phyloP scores from a whole-genome alignment of 2,888 invertebrate genomes.

The Linnaemya vulpina region DNA sequence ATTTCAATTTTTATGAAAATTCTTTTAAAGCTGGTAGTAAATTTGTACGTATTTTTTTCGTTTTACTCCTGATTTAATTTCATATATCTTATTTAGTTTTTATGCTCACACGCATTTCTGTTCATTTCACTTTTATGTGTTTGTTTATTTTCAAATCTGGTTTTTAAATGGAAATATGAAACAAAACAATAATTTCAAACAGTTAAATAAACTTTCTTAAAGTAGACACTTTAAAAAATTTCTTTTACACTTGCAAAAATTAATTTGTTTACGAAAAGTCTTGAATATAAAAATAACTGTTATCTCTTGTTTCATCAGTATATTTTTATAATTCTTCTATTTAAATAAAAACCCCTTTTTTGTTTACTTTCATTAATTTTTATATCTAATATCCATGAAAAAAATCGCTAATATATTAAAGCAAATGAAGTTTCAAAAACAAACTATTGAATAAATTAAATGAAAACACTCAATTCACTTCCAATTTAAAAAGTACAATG shows the following conservation, averaged over 20 bases:
- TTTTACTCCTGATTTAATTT: not conserved
- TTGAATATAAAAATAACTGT: not conserved
- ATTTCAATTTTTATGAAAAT: not conserved
- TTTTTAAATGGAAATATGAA: not conserved
- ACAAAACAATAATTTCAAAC: not conserved
- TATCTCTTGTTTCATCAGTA: constrained; percentile 21
- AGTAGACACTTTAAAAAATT: not conserved
- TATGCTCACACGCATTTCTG: not conserved
- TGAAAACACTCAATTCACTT: not conserved
- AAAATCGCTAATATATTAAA: not conserved
- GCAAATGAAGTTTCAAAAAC: not conserved
- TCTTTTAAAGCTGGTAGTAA: not conserved
- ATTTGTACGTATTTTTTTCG: not conserved
- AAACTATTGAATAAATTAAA: not conserved
- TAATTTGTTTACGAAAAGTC: not conserved
- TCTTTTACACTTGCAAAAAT: constrained; percentile 37
- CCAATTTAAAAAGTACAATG: not conserved
- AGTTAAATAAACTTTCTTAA: constrained; percentile 26
- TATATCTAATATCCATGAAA: not conserved
- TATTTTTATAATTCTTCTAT: constrained; percentile 16
- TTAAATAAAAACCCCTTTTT: constrained; percentile 15
- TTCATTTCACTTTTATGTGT: not conserved
- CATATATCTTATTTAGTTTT: not conserved
- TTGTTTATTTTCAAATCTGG: not conserved
- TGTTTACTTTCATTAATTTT: constrained; percentile 24